Conservation (phyloP, 2,797 vertebrate genomes). For the Mormyrops boulengeri region DNA sequence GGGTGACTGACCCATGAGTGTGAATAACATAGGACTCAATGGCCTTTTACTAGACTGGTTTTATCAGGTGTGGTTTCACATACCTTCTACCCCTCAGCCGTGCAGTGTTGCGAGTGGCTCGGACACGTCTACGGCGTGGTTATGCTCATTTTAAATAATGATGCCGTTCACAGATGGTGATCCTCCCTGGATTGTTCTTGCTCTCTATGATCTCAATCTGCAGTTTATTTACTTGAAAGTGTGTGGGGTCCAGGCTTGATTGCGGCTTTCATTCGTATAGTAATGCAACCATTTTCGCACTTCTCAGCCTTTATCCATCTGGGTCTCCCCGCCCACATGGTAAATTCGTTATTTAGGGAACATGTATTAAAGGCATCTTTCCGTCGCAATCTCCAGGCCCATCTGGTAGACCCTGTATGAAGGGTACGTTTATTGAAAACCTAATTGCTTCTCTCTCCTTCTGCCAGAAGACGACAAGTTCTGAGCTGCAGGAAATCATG, state of each 20-base stretch:
- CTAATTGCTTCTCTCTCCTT: neutral
- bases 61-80: neutral
- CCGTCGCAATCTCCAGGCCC: neutral
- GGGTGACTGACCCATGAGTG: neutral
- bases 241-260: neutral
- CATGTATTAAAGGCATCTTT: neutral
- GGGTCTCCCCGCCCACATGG: neutral
- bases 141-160: neutral
- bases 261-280: neutral
- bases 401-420: neutral
- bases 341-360: neutral
- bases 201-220: neutral
- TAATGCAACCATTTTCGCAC: neutral
- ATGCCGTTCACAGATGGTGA: neutral
- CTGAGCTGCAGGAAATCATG: constrained; percentile 94
- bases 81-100: neutral
- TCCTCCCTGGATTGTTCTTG: neutral
- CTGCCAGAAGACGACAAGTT: constrained; percentile 67
- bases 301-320: neutral
- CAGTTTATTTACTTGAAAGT: neutral
- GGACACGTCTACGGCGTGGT: neutral
- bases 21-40: neutral
- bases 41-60: neutral
- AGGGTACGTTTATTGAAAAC: neutral
- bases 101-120: neutral